A percentile compares a stretch with the other conserved stretches of the same genome.
These are phyloP conservation scores for Callopanchax toddi DNA, from an alignment of 2,113 vertebrate genomes.

Conservation along the genomic window DNA sequence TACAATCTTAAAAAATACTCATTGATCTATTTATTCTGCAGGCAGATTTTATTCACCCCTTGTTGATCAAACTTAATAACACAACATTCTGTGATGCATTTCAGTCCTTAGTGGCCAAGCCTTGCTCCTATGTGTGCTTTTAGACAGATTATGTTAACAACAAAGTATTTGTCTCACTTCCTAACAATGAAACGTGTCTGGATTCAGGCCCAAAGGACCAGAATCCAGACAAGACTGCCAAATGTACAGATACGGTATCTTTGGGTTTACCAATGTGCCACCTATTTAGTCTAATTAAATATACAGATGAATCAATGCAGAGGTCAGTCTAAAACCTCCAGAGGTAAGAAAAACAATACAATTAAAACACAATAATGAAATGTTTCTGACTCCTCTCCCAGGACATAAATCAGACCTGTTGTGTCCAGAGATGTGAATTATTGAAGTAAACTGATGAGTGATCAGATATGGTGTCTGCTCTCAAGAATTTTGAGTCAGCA, in stretches of 20 bases:
- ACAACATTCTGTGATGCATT: no score
- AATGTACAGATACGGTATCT: constrained; percentile 12
- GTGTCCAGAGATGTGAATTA: no score
- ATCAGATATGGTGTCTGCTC: not conserved
- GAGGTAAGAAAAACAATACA: not conserved
- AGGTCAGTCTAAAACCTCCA: constrained; percentile 3
- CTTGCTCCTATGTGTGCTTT: constrained; percentile 55
- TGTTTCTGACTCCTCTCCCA: constrained; percentile 1
- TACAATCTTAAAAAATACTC: not conserved
- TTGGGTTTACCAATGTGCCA: constrained; percentile 11
- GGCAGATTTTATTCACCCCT: not conserved
- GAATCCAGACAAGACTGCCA: constrained; percentile 11
- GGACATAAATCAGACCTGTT: constrained; percentile 24
- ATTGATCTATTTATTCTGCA: constrained; percentile 9
- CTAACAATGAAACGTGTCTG: not conserved
- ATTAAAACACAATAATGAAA: no score
- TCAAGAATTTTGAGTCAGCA: no score
- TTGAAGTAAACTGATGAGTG: constrained; percentile 1
- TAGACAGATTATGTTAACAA: not conserved
- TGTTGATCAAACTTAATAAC: not conserved
- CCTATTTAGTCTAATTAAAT: constrained; percentile 30
- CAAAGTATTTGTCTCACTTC: not conserved
- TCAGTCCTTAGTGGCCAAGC: constrained; percentile 24
- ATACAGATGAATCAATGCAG: constrained; percentile 19
- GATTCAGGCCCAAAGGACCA: constrained; percentile 28